Evolutionary conservation across 2,888 invertebrate species (phyloP).

Genomic region (Epinotia ramella): DNA sequence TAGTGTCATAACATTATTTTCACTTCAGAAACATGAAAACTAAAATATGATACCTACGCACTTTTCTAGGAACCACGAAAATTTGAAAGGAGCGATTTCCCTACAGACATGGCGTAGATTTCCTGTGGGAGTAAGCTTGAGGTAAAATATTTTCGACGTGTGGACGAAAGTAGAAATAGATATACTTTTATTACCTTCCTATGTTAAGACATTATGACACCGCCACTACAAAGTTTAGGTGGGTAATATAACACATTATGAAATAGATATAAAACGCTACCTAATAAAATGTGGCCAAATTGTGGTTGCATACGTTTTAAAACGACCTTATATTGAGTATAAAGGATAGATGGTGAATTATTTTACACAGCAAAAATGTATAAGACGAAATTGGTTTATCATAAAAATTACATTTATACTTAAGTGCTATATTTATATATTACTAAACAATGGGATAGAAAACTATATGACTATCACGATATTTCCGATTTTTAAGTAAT

Average conservation of each 20-base stretch:
- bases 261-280: neutral
- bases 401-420: too few species aligned
- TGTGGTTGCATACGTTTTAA: too few species aligned
- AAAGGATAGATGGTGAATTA: too few species aligned
- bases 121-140: conserved; percentile 26
- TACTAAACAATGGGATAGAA: too few species aligned
- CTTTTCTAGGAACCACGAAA: conserved; percentile 4
- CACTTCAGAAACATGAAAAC: neutral
- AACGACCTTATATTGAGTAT: too few species aligned
- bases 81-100: conserved; percentile 23
- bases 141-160: conserved; percentile 25
- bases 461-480: too few species aligned
- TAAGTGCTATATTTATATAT: too few species aligned
- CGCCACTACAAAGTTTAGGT: neutral
- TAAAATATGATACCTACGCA: neutral
- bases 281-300: neutral
- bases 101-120: conserved; percentile 18
- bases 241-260: neutral
- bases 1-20: neutral
- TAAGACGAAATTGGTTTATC: too few species aligned
- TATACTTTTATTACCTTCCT: conserved; percentile 1
- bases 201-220: too few species aligned
- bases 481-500: too few species aligned
- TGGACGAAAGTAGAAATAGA: conserved; percentile 1
- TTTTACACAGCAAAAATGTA: too few species aligned